These are phyloP conservation scores for Lutraria rhynchaena DNA, from an alignment of 1,140 invertebrate species.

Conservation along the genomic window DNA sequence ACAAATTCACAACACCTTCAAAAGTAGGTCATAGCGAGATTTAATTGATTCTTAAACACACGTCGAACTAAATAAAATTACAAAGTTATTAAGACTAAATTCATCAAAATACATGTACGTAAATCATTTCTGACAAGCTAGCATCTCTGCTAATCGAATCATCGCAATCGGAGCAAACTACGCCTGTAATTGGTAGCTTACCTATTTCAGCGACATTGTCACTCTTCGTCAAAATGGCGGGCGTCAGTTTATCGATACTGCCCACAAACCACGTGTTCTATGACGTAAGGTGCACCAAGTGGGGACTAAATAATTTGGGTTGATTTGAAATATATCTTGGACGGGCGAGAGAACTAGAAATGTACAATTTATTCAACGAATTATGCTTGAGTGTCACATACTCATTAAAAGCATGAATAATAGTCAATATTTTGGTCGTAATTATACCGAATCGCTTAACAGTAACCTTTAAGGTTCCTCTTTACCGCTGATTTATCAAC, in stretches of 20 bases:
- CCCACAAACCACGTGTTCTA: constrained; percentile 75
- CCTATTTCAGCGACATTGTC: constrained; percentile 75
- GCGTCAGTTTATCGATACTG: constrained; percentile 75
- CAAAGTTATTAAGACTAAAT: not conserved
- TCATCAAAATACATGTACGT: not conserved
- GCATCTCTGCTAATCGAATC: constrained; percentile 28
- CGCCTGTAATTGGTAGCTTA: constrained; percentile 73
- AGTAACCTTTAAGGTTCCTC: constrained; percentile 47
- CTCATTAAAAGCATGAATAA: no score
- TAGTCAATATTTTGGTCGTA: no score
- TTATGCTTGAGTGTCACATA: no score
- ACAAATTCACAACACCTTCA: constrained; percentile 6
- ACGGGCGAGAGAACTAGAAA: no score
- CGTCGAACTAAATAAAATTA: no score
- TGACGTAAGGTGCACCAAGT: constrained; percentile 47
- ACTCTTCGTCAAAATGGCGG: constrained; percentile 81
- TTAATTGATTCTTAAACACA: no score
- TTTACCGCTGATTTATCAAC: constrained; percentile 7
- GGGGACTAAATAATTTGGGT: constrained; percentile 1
- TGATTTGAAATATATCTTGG: not conserved
- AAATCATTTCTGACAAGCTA: constrained; percentile 3
- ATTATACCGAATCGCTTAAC: no score
- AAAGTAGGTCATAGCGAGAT: constrained; percentile 41
- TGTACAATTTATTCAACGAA: no score
- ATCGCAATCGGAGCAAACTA: constrained; percentile 27